Percentiles rank a stretch among this genome's conserved stretches.
phyloP scores from a whole-genome alignment of 1,140 invertebrate genomes.

The Drosophila bocki region DNA sequence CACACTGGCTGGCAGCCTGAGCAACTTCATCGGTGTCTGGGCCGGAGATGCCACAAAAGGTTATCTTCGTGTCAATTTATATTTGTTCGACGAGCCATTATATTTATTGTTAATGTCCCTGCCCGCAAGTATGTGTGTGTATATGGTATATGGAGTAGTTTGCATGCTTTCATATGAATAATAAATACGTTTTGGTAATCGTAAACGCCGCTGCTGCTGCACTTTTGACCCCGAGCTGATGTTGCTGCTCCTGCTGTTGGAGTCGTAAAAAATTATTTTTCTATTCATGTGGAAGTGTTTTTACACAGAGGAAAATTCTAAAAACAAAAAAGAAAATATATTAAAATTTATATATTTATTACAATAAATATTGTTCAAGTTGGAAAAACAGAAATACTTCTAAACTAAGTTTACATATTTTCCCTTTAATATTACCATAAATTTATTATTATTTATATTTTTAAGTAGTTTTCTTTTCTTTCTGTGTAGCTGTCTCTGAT shows the following conservation, averaged over 20 bases:
- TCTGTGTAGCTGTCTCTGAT: conserved; percentile 12
- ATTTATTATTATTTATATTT: not conserved
- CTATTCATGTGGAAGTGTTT: conserved; percentile 18
- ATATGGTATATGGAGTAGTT: conserved; percentile 33
- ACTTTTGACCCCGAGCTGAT: conserved; percentile 49
- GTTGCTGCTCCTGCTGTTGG: conserved; percentile 9
- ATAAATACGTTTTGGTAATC: conserved; percentile 60
- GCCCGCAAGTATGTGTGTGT: conserved; percentile 6
- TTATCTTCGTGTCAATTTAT: conserved; percentile 64
- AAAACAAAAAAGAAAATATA: too few relatives aligned
- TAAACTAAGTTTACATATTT: not conserved
- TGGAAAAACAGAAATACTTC: too few relatives aligned
- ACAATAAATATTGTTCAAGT: too few relatives aligned
- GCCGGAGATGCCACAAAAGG: conserved; percentile 55
- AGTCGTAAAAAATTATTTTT: conserved; percentile 50
- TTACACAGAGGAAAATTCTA: conserved; percentile 2
- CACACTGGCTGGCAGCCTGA: conserved; percentile 1
- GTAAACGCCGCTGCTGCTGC: conserved; percentile 47
- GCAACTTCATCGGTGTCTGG: conserved; percentile 51
- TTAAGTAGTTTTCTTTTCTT: not conserved
- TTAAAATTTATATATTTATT: too few relatives aligned
- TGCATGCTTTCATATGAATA: conserved; percentile 58
- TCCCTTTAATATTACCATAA: not conserved
- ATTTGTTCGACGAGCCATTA: conserved; percentile 63
- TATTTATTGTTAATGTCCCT: conserved; percentile 61